These are phyloP conservation scores for Eumacrocentrus americanus DNA, from an alignment of 2,888 invertebrate genomes.

Conservation along the genomic window DNA sequence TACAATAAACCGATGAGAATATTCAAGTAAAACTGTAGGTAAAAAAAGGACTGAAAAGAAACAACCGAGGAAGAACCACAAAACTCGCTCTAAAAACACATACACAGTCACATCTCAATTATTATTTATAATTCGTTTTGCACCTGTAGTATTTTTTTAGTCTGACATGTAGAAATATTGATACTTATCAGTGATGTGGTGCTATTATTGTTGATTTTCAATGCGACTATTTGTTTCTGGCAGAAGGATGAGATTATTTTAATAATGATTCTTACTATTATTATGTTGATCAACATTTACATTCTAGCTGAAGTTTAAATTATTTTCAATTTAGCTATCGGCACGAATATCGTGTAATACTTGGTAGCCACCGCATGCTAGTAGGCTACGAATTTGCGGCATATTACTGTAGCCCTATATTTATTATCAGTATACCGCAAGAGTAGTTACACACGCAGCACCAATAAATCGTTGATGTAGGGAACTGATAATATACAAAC, in stretches of 20 bases:
- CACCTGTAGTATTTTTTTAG: neutral
- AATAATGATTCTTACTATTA: too few relatives aligned
- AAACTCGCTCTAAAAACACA: neutral
- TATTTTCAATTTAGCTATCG: too few relatives aligned
- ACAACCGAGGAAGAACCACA: neutral
- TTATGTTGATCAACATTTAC: neutral
- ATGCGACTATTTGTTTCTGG: too few relatives aligned
- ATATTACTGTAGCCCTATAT: too few relatives aligned
- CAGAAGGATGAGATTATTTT: too few relatives aligned
- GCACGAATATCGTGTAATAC: conserved; percentile 44
- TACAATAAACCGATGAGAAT: conserved; percentile 3
- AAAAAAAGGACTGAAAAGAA: conserved; percentile 22
- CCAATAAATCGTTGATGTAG: neutral
- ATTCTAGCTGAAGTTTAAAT: neutral
- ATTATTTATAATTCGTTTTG: neutral
- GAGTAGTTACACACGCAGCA: conserved; percentile 26
- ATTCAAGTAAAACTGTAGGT: neutral
- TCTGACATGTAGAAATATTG: too few relatives aligned
- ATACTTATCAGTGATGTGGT: too few relatives aligned
- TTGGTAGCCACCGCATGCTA: conserved; percentile 38
- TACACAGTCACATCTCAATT: neutral
- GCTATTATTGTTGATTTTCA: too few relatives aligned
- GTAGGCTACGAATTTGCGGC: conserved; percentile 32
- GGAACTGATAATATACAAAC: neutral
- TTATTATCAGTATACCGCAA: conserved; percentile 23